phyloP scores from a whole-genome alignment of 2,797 vertebrate genomes.

The Muscicapa striata region DNA sequence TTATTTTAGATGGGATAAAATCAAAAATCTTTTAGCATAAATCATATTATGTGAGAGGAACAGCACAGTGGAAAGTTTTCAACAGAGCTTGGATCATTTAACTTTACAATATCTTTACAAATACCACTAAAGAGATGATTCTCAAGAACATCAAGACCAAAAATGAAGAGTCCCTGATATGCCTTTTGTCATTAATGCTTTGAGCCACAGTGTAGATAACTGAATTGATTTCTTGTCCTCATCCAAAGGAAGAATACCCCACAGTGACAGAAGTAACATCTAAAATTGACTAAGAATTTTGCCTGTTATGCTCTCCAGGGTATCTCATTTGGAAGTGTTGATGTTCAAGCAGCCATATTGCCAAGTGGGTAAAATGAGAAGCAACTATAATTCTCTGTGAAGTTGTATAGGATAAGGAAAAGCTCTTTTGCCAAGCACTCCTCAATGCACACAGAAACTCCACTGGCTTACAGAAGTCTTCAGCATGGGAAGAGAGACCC shows the following conservation, averaged over 20 bases:
- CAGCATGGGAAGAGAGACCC: neutral
- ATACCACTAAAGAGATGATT: neutral
- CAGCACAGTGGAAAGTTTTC: neutral
- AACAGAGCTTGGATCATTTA: neutral
- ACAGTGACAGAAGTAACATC: neutral
- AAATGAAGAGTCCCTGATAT: neutral
- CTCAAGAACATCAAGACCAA: neutral
- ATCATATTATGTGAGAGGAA: neutral
- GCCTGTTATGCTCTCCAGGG: neutral
- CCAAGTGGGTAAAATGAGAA: neutral
- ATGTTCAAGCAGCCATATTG: neutral
- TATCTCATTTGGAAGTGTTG: neutral
- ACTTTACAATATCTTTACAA: conserved; percentile 6
- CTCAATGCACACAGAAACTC: neutral
- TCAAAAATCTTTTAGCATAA: neutral
- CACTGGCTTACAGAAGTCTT: neutral
- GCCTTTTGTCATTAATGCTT: neutral
- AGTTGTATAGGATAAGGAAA: neutral
- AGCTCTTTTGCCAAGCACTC: neutral
- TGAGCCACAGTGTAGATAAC: neutral
- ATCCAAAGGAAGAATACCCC: neutral
- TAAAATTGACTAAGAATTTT: neutral
- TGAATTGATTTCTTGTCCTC: neutral
- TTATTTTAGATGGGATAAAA: neutral
- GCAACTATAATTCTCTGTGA: neutral